Evolutionary conservation across 2,888 invertebrate species (phyloP), one percentile per base, ranked within the genome.

Genomic region (Neocrepidodera transversa): DNA sequence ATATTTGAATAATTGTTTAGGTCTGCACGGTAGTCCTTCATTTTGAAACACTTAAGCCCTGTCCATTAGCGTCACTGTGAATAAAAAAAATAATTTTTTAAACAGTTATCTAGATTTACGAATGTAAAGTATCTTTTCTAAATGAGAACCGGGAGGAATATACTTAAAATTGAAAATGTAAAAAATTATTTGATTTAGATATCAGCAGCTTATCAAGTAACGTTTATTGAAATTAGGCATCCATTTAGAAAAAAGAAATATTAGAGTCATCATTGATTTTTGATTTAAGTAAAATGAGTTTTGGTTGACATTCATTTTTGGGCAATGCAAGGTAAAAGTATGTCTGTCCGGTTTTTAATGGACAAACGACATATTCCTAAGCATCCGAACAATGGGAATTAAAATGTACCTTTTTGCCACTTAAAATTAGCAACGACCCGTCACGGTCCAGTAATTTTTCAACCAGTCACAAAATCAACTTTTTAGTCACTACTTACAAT

Each of bases 311-410:
- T 28, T 8, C 10, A 28, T 28, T 7, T 4, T 13, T 30, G n/a
- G 14, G 67, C 67, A 66, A 63, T 60, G 60, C 68, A 70, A 66
- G 66, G 65, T 68, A 71, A 67, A n/a, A 68, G 69, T 70, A 66
- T 69, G 64, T 65, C 62, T 65, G 67, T 65, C 71, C 70, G 70
- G 70, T 71, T 71, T 71, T 69, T 69, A 68, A 70, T 69, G 65
- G 66, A 67, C 63, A 65, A 66, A 63, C 66, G 66, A 66, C 66
- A 66, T 65, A 38, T 38, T 63, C 66, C 67, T 64, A 59, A 67
- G 59, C 69, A 65, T 66, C 59, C 67, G 63, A 68, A 68, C 67
- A 66, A 66, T 69, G 68, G 35, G 32, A 48, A 50, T 50, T 38
- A 62, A 70, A 66, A 69, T 63, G 67, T 63, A 58, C 63, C 64